Evolutionary conservation across 2,888 invertebrate species (phyloP), one percentile per base, ranked within the genome.

Genomic region (Plagodis dolabraria): DNA sequence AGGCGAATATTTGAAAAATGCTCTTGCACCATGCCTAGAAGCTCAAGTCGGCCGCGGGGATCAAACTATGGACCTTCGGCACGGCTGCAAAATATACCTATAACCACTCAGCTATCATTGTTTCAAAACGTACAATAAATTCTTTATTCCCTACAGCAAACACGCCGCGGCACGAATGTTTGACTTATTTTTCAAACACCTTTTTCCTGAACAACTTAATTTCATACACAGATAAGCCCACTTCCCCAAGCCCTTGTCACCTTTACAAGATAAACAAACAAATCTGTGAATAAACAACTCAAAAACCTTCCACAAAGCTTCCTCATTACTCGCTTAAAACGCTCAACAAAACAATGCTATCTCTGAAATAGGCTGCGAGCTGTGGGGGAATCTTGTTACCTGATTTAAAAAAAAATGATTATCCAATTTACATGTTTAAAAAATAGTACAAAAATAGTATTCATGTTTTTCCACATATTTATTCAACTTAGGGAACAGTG

Each of bases 251-350:
- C 48, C 60, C 53, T 45, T 56, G 60, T 60, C 54, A 54, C 52
- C 54, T 61, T 57, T 56, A 49, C 52, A 48, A 53, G 52, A 56
- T 56, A 60, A 60, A 56, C 53, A 53, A 52, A 57, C 62, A 57
- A 62, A 57, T 62, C 61, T 60, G 42, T 62, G 60, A 60, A 68
- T 58, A 68, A 66, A 66, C 66, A 68, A 63, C 57, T 65, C 57
- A 56, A 59, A 56, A 59, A 62, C 48, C 64, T 59, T 57, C 53
- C 54, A 68, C 68, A 68, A 66, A 66, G 68, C 64, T 53, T 56
- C 59, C 64, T 68, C 68, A 66, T 68, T 68, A 68, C 63, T 59
- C 60, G 64, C 45, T 55, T 63, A 60, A 68, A 68, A 68, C 60
- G 59, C 61, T 64, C 43, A 33, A 33, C 47, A 52, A 62, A 68